Evolutionary conservation across 2,113 vertebrate species (phyloP).

Genomic region (Rhea pennata): DNA sequence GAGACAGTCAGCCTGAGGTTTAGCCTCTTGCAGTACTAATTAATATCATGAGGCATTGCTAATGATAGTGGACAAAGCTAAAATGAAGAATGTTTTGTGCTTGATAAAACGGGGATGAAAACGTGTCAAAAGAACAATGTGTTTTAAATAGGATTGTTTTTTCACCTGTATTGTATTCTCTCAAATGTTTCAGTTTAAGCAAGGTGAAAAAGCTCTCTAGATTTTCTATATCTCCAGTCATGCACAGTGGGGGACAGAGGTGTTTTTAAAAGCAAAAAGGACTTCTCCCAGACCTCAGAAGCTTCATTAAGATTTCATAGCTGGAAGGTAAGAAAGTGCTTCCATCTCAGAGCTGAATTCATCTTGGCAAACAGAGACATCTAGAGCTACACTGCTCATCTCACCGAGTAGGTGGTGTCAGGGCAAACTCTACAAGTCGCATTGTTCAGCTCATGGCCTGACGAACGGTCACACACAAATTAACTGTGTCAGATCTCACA

Average conservation of each 20-base stretch:
- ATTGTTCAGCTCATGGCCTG: conserved; percentile 6
- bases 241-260: background rate
- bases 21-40: conserved; percentile 54
- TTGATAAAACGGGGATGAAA: conserved; percentile 22
- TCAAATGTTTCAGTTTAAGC: background rate
- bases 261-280: conserved; percentile 10
- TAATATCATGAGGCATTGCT: conserved; percentile 44
- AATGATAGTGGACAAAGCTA: conserved; percentile 37
- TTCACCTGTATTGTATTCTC: background rate
- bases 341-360: background rate
- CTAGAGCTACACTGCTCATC: background rate
- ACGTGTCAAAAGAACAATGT: conserved; percentile 42
- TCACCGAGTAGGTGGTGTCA: conserved; percentile 13
- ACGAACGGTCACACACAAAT: conserved; percentile 18
- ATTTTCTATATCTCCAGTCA: conserved; percentile 1
- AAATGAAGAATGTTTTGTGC: conserved; percentile 8
- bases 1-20: conserved; percentile 36
- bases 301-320: conserved; percentile 26
- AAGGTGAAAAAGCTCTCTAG: background rate
- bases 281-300: background rate
- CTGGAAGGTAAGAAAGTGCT: background rate
- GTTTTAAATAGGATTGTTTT: conserved; percentile 12
- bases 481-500: conserved; percentile 1
- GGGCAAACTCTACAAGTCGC: background rate
- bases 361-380: background rate